A percentile compares a stretch with the other conserved stretches of the same genome.
phyloP scores from a whole-genome alignment of 2,113 vertebrate species.

The Pontoporia blainvillei region DNA sequence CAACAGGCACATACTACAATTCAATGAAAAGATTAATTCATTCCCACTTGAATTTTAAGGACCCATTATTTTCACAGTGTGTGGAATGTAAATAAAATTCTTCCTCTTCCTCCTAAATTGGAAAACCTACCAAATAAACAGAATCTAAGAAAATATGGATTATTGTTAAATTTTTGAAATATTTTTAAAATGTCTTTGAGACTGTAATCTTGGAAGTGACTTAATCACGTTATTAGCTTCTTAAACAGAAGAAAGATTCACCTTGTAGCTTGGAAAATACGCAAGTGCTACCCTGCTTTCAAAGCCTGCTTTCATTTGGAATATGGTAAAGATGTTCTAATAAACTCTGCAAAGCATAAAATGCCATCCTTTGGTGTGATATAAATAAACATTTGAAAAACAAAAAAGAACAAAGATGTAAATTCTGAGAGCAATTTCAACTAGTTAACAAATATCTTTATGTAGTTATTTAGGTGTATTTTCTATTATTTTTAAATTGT shows the following conservation, averaged over 20 bases:
- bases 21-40: neutral
- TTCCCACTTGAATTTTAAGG: neutral
- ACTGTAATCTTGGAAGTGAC: neutral
- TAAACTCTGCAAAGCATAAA: neutral
- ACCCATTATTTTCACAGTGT: neutral
- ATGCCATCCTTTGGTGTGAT: neutral
- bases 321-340: neutral
- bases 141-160: neutral
- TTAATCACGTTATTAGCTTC: neutral
- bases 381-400: neutral
- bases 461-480: neutral
- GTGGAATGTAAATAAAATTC: neutral
- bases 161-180: neutral
- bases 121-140: neutral
- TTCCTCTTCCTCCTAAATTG: neutral
- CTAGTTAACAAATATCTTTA: neutral
- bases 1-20: neutral
- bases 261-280: neutral
- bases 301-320: neutral
- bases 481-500: conserved; percentile 13
- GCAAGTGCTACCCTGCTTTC: neutral
- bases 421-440: neutral
- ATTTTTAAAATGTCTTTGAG: neutral
- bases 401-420: neutral
- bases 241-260: neutral